Conservation (phyloP, 2,888 invertebrate species). For the Ephialtes manifestator region DNA sequence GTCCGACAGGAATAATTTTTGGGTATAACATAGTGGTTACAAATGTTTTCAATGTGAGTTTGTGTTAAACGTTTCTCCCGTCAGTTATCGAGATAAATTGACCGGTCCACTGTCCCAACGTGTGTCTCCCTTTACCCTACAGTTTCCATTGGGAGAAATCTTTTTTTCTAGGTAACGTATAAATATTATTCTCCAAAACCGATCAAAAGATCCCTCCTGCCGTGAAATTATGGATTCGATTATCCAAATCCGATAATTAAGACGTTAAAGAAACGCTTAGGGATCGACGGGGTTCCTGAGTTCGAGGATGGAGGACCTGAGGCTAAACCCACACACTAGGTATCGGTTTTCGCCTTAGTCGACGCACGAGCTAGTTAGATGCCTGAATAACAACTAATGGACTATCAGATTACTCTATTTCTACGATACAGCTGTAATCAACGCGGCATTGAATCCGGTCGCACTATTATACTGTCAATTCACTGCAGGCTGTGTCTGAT, state of each 20-base stretch:
- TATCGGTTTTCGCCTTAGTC: constrained; percentile 21
- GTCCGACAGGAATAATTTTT: too few relatives aligned
- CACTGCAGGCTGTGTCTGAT: constrained; percentile 29
- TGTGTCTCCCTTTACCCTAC: neutral
- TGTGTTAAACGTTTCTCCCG: neutral
- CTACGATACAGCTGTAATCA: constrained; percentile 24
- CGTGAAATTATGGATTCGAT: constrained; percentile 63
- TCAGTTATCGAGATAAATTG: neutral
- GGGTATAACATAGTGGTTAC: too few relatives aligned
- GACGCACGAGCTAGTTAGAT: neutral
- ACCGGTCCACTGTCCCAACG: too few relatives aligned
- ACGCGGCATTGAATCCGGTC: neutral
- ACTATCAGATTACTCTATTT: constrained; percentile 52
- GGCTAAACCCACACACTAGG: neutral
- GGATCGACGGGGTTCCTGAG: constrained; percentile 33
- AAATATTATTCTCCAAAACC: neutral
- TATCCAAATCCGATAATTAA: constrained; percentile 63
- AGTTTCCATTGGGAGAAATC: neutral
- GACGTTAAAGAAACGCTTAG: constrained; percentile 59
- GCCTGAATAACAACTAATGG: constrained; percentile 4
- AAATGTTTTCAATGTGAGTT: neutral
- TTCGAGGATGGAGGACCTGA: constrained; percentile 12
- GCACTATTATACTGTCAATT: constrained; percentile 53
- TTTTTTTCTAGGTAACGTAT: neutral
- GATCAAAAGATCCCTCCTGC: constrained; percentile 31